Evolutionary conservation across 1,140 invertebrate species (phyloP).

Genomic region (Leptinotarsa defecta): DNA sequence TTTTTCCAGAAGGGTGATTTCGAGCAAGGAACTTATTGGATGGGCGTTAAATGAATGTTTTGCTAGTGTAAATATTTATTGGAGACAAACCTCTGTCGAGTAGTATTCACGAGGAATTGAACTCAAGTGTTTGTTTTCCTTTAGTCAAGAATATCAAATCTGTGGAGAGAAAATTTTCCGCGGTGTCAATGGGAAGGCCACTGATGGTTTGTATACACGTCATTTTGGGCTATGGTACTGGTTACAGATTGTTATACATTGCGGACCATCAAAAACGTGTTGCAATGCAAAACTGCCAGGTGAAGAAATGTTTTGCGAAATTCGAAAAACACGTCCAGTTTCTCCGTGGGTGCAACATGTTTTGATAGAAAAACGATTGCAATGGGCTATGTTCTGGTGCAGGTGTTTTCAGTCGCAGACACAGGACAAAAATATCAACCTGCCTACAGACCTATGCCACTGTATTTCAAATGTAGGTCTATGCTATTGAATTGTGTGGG

Average conservation of each 20-base stretch:
- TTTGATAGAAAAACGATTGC: no score
- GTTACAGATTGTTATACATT: not conserved
- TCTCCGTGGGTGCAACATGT: no score
- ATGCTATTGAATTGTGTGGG: no score
- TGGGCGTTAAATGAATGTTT: conserved; percentile 4
- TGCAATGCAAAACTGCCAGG: no score
- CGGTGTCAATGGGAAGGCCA: not conserved
- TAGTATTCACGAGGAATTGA: not conserved
- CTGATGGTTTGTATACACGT: not conserved
- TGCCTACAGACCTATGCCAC: no score
- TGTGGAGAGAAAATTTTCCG: not conserved
- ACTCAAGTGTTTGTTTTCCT: not conserved
- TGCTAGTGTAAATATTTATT: not conserved
- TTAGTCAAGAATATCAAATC: conserved; percentile 1
- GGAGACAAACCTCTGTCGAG: not conserved
- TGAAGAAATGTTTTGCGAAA: no score
- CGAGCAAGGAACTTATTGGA: not conserved
- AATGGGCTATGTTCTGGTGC: no score
- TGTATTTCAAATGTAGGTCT: no score
- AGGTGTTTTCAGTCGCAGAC: no score
- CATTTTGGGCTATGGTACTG: not conserved
- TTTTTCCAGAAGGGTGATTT: not conserved
- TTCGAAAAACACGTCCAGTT: no score
- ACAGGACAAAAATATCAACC: no score
- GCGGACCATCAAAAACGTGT: no score